A percentile compares a stretch with the other conserved stretches of the same genome.
Evolutionary conservation across 92 coral and sea anemone species (phyloP).

Genomic region (Zoanthus sociatus): DNA sequence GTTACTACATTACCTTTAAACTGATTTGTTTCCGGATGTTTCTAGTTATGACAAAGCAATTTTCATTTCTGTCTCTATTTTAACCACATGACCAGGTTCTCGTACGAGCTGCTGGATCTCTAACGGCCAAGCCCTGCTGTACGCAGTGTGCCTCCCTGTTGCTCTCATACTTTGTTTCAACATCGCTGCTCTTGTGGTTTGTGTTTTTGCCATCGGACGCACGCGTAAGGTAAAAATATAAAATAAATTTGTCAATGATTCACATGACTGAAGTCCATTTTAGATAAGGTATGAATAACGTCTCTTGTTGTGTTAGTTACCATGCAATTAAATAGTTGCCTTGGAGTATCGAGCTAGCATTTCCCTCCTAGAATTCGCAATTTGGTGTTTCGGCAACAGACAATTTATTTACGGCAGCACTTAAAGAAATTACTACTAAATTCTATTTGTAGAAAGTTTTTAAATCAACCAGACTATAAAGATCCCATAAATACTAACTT

Average conservation of each 20-base stretch:
- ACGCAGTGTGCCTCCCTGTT: slow-evolving; percentile 19
- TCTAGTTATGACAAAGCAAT: neutral
- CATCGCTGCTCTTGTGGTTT: slow-evolving; percentile 2
- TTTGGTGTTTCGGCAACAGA: too few species aligned
- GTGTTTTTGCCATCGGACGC: neutral
- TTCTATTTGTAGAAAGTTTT: too few species aligned
- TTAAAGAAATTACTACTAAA: too few species aligned
- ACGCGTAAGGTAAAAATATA: neutral
- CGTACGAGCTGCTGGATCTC: slow-evolving; percentile 18
- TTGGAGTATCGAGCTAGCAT: too few species aligned
- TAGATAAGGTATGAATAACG: too few species aligned
- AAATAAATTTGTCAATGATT: neutral
- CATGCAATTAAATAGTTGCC: too few species aligned
- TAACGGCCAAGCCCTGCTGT: slow-evolving; percentile 1
- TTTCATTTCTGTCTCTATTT: neutral
- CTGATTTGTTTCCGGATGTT: neutral
- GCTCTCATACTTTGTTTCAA: slow-evolving; percentile 6
- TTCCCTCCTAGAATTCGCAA: too few species aligned
- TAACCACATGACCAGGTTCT: neutral
- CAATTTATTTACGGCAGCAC: too few species aligned
- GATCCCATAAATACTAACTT: too few species aligned
- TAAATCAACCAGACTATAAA: too few species aligned
- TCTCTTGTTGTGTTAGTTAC: too few species aligned
- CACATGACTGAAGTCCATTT: too few species aligned
- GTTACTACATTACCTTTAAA: neutral